Conservation (phyloP, 2,797 vertebrate genomes). For the Smutsia temminckii region DNA sequence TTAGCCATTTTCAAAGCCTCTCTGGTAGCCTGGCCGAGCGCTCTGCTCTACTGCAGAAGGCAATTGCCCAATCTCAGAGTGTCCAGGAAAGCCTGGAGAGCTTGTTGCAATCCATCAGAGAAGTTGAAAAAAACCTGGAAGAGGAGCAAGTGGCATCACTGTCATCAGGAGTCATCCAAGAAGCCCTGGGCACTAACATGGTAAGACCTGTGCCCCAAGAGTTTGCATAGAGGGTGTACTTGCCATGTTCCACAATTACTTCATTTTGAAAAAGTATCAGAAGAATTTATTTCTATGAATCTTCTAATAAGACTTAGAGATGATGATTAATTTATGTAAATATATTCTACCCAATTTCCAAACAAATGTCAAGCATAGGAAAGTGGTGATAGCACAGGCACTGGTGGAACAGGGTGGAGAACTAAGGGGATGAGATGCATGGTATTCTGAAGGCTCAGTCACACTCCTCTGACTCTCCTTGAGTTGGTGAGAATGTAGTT, state of each 20-base stretch:
- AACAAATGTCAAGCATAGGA: not conserved
- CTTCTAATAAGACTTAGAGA: conserved; percentile 38
- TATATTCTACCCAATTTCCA: conserved; percentile 20
- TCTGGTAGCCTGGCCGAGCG: conserved; percentile 89
- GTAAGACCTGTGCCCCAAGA: conserved; percentile 82
- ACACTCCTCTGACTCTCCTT: not conserved
- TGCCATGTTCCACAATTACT: not conserved
- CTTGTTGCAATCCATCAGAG: conserved; percentile 91
- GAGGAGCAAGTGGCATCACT: conserved; percentile 84
- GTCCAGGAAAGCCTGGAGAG: conserved; percentile 95
- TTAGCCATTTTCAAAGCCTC: conserved; percentile 90
- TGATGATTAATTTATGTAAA: not conserved
- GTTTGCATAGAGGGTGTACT: not conserved
- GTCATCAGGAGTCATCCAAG: conserved; percentile 91
- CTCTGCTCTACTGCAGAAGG: conserved; percentile 94
- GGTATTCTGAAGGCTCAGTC: not conserved
- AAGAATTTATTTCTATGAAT: conserved; percentile 10
- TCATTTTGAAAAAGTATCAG: conserved; percentile 21
- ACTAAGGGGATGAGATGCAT: not conserved
- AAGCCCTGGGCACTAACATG: conserved; percentile 92
- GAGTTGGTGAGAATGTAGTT: not conserved
- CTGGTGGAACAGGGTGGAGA: not conserved
- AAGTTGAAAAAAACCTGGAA: conserved; percentile 86
- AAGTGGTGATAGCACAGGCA: not conserved
- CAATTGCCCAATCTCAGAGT: conserved; percentile 95